Base-by-base conservation (phyloP, 1,140 invertebrate genomes). In the Bombus ignitus region DNA sequence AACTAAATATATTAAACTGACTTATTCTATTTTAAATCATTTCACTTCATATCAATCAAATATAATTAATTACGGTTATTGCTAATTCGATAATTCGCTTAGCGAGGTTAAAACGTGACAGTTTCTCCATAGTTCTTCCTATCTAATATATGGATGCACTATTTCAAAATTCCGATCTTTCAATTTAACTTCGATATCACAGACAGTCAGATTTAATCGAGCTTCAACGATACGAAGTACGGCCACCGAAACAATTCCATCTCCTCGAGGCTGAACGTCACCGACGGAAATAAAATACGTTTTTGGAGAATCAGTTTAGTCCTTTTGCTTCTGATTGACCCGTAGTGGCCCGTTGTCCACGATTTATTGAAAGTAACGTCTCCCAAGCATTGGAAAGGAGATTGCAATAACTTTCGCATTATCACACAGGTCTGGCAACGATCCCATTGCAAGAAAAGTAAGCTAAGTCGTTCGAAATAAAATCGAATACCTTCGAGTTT, bases 351-450 rank as follows among this genome's bases (percentile, higher is more conserved):
- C 77, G 59, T 78, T 85, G 89, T 87, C 70, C 82, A 85, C 85
- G 88, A 90, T 90, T 90, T 90, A 90, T 90, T 57, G 89, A 32
- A 35, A 37, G 53, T 57, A 89, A 80, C 82, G 78, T 87, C 62
- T 82, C 44, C 65, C 78, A 53, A 53, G 18, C 18, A 53, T 53
- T 22, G 47, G 18, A 53, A 53, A 53, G 47, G 18, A 47, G 77
- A 90, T 87, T 85, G 89, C 85, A 90, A 86, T 90, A 90, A 90
- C 88, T 90, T 89, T 87, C 85, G 85, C 79, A 90, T 90, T 89
- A 87, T 87, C 85, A 86, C 81, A 74, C 78, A 79, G 59, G 28
- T 73, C 82, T 90, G 88, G 81, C 88, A 82, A 87, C 78, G 81
- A 77, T 90, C 81, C 85, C 85, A 73, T 80, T 82, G 85, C 37